A percentile compares a stretch with the other conserved stretches of the same genome.
phyloP scores from a whole-genome alignment of 2,888 invertebrate species.

The Agrypnus murinus region DNA sequence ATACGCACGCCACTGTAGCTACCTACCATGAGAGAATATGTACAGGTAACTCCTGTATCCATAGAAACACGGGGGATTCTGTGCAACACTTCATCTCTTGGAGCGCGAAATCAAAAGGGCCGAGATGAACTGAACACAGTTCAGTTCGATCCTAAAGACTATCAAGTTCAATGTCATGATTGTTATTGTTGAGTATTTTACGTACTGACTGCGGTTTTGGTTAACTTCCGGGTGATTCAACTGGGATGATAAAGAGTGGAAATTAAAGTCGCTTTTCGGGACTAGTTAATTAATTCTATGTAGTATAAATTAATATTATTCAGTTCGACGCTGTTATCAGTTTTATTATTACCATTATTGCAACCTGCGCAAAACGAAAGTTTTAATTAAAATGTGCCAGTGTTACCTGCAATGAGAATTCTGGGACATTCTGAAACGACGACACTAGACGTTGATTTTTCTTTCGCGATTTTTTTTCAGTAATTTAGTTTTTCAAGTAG shows the following conservation, averaged over 20 bases:
- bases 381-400: slow-evolving; percentile 20
- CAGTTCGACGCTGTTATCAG: slow-evolving; percentile 20
- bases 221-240: neutral
- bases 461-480: neutral
- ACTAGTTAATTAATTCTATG: neutral
- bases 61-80: slow-evolving; percentile 60
- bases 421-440: neutral
- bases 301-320: slow-evolving; percentile 14
- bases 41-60: slow-evolving; percentile 57
- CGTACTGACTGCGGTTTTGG: neutral
- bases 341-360: slow-evolving; percentile 19
- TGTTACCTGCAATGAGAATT: too few relatives aligned
- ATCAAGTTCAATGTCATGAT: slow-evolving; percentile 41
- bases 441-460: neutral
- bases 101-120: slow-evolving; percentile 58
- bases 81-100: slow-evolving; percentile 51
- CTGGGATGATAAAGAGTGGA: neutral
- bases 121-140: slow-evolving; percentile 49
- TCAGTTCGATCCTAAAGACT: slow-evolving; percentile 47
- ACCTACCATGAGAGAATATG: neutral
- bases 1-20: slow-evolving; percentile 35
- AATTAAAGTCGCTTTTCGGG: too few relatives aligned
- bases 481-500: slow-evolving; percentile 1
- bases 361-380: too few relatives aligned
- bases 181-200: too few relatives aligned